These are phyloP conservation scores for Trypoxylon attenuatum DNA, from an alignment of 2,888 invertebrate species.

Conservation along the genomic window DNA sequence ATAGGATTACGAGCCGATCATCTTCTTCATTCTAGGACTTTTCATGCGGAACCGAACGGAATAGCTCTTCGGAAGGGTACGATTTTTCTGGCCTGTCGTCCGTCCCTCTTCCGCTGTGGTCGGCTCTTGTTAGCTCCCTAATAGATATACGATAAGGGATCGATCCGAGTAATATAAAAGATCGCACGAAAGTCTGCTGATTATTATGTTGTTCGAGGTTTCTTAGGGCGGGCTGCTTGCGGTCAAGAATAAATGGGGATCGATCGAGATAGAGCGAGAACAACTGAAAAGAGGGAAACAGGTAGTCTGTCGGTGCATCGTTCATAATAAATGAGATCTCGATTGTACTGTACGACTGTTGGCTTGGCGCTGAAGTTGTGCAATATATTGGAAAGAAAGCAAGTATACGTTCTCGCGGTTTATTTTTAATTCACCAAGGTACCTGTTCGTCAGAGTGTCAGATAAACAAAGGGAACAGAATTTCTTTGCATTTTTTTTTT, in stretches of 20 bases:
- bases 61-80: constrained; percentile 16
- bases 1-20: constrained; percentile 59
- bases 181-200: not conserved
- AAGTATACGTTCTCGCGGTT: not conserved
- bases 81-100: constrained; percentile 20
- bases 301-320: not conserved
- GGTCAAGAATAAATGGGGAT: no score
- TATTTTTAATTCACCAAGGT: no score
- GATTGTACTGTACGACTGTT: not conserved
- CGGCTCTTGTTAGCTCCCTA: constrained; percentile 4
- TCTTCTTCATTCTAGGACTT: constrained; percentile 36
- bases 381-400: no score
- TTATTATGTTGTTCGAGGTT: not conserved
- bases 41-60: constrained; percentile 12
- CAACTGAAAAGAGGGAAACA: not conserved
- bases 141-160: constrained; percentile 28
- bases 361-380: not conserved
- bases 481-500: no score
- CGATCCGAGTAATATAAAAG: not conserved
- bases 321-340: not conserved
- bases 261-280: not conserved
- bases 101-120: not conserved
- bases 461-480: no score
- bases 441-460: no score
- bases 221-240: no score